Conservation (phyloP, 2,888 invertebrate genomes). For the Zele albiditarsus region DNA sequence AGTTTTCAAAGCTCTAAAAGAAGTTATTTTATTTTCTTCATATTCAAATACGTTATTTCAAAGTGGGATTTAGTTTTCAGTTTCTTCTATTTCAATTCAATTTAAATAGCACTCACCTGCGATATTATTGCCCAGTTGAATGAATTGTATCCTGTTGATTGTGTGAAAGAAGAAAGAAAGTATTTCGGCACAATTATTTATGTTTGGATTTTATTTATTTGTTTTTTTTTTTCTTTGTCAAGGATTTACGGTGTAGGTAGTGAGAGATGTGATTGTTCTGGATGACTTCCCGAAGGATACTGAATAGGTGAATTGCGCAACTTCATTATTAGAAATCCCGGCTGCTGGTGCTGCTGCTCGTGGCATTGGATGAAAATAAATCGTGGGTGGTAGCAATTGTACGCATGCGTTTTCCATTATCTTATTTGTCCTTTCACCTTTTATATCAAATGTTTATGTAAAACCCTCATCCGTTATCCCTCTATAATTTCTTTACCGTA, state of each 20-base stretch:
- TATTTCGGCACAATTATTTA: not conserved
- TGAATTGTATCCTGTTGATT: not conserved
- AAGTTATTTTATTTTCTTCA: constrained; percentile 1
- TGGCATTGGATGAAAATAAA: not conserved
- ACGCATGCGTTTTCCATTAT: constrained; percentile 18
- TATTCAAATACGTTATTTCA: not conserved
- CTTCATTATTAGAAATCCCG: not conserved
- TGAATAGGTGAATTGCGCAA: constrained; percentile 6
- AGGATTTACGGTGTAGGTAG: not conserved
- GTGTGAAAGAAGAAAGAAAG: not conserved
- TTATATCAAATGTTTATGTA: not conserved
- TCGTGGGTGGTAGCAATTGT: constrained; percentile 5
- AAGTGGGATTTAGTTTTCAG: not conserved
- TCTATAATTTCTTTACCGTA: constrained; percentile 6
- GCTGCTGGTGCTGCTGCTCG: not conserved
- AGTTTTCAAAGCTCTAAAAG: not conserved
- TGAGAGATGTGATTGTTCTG: not conserved
- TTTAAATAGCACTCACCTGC: not conserved
- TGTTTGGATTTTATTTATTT: not conserved
- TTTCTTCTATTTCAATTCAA: not conserved
- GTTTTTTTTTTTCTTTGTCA: not conserved
- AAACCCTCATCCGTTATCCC: constrained; percentile 43
- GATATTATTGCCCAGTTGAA: not conserved
- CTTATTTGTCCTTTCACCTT: not conserved
- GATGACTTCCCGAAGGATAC: constrained; percentile 15